phyloP scores from a whole-genome alignment of 2,888 invertebrate genomes.

The Zootermopsis nevadensis region DNA sequence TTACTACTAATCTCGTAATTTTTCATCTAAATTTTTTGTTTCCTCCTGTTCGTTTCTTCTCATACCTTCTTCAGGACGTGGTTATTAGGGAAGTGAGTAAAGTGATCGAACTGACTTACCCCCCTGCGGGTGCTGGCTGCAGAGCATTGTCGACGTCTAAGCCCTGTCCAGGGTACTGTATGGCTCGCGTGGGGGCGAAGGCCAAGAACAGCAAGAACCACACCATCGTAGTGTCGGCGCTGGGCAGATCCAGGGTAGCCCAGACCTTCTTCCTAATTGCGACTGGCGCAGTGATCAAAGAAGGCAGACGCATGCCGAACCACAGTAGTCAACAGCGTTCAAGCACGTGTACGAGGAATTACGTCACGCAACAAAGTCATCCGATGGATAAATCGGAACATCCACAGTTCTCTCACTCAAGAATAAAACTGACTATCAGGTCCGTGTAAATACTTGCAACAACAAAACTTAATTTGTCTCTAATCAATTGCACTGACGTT shows the following conservation, averaged over 20 bases:
- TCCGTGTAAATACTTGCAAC: too few relatives aligned
- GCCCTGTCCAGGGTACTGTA: constrained; percentile 2
- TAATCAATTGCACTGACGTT: too few relatives aligned
- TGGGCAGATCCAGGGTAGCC: neutral
- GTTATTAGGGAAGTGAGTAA: too few relatives aligned
- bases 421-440: too few relatives aligned
- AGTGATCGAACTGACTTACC: neutral
- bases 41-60: too few relatives aligned
- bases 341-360: neutral
- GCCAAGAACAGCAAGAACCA: neutral
- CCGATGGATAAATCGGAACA: neutral
- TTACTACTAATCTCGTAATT: too few relatives aligned
- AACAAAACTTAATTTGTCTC: too few relatives aligned
- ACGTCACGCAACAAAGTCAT: neutral
- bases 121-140: constrained; percentile 8
- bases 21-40: too few relatives aligned
- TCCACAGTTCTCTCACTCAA: neutral
- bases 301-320: neutral
- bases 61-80: too few relatives aligned
- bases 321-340: neutral
- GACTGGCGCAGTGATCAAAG: too few relatives aligned
- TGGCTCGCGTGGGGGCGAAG: neutral
- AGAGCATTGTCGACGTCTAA: constrained; percentile 19
- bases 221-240: neutral
- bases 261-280: neutral